Base-by-base conservation (phyloP, 2,113 vertebrate species). In the Pardalotus punctatus region DNA sequence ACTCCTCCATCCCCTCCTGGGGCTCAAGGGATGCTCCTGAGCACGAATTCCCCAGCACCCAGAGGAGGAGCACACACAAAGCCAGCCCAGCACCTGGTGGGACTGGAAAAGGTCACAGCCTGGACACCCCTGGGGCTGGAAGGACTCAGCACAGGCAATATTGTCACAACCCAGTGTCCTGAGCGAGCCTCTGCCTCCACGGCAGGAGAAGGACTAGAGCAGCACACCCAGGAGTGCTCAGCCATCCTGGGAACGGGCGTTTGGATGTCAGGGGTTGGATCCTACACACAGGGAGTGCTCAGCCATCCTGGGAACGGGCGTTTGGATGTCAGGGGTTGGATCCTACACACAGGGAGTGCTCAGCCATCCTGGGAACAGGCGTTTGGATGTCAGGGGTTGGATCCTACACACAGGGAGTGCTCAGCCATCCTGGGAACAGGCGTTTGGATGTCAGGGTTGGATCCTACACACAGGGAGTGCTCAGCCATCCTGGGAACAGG, bases 81-180 rank as follows among this genome's bases (percentile, higher is more conserved):
- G 53, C 10, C 88, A 85, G 15, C 36, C 77, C 58, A 61, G 74
- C 42, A 69, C 4, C 33, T 20, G 22, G 10, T 13, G 7, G 4
- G 60, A 24, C 35, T 82, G 58, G 17, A 71, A 31, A 80, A 88
- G 45, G 27, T 47, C n/a, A 29, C 11, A 38, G 74, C 31, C 21
- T 83, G 79, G 67, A 38, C 5, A 9, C 1, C 23, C 28, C 33
- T 16, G 36, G 58, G 69, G n/a, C 45, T 54, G 56, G n/a, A 65
- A 65, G n/a, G 58, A 45, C 7, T 38, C 80, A 58, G 64, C 71
- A 65, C n/a, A 27, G 54, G 22, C n/a, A 48, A 13, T 5, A 21
- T 0, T 29, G 57, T n/a, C 62, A 53, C 19, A 48, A 16, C 31
- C 28, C 5, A 0, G 54, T 0, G 0, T 21, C 58, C 61, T 7